Evolutionary conservation across 2,113 vertebrate species (phyloP).

Genomic region (Murina feae): DNA sequence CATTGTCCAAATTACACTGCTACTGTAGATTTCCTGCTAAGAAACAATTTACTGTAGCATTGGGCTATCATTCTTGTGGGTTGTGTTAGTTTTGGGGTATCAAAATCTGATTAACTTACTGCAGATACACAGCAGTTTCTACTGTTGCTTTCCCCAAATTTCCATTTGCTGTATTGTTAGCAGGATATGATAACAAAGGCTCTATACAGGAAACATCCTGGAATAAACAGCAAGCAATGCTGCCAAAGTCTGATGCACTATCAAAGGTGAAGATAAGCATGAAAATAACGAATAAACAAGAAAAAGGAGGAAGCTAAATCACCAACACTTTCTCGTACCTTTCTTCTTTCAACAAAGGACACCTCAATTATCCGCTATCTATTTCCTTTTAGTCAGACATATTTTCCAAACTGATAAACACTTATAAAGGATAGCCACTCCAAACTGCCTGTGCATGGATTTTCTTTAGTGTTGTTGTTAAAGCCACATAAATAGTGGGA

Average conservation of each 20-base stretch:
- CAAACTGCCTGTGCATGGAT: not conserved
- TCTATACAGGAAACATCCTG: not conserved
- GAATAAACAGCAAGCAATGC: not conserved
- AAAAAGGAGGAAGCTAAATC: not conserved
- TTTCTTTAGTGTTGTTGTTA: not conserved
- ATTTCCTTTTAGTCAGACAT: not conserved
- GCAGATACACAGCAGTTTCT: constrained; percentile 35
- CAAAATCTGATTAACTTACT: constrained; percentile 74
- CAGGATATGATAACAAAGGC: constrained; percentile 29
- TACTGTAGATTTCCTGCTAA: constrained; percentile 82
- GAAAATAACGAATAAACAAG: constrained; percentile 6
- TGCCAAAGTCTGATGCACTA: not conserved
- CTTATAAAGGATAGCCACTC: not conserved
- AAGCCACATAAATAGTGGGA: not conserved
- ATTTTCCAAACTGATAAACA: not conserved
- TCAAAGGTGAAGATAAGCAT: not conserved
- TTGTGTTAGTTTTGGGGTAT: constrained; percentile 65
- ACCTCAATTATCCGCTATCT: not conserved
- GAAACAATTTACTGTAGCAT: constrained; percentile 85
- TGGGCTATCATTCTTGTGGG: constrained; percentile 73
- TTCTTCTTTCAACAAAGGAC: not conserved
- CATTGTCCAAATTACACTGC: constrained; percentile 87
- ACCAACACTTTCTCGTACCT: not conserved
- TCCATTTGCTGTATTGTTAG: constrained; percentile 44
- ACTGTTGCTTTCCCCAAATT: constrained; percentile 48